phyloP scores from a whole-genome alignment of 2,113 vertebrate species.

The Hemibagrus wyckioides region DNA sequence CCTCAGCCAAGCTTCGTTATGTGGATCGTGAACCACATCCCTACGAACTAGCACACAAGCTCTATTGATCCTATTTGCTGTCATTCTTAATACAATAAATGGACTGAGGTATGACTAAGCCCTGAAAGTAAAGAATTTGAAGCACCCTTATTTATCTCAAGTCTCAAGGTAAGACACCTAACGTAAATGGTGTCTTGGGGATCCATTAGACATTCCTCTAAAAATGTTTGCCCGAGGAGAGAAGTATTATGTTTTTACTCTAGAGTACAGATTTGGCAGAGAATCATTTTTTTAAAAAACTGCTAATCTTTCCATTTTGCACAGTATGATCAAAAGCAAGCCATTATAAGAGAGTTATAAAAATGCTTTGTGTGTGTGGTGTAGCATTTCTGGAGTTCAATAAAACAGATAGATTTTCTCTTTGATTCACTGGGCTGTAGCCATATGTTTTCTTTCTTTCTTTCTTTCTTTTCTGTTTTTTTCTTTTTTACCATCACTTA shows the following conservation, averaged over 20 bases:
- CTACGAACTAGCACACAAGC: too few species aligned
- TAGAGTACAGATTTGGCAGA: constrained; percentile 2
- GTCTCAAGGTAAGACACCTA: background rate
- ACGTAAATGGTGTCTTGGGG: background rate
- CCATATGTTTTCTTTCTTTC: background rate
- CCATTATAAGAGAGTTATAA: constrained; percentile 6
- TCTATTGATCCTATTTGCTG: background rate
- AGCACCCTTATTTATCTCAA: background rate
- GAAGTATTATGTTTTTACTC: constrained; percentile 5
- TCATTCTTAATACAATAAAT: background rate
- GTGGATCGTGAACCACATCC: background rate
- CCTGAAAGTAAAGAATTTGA: background rate
- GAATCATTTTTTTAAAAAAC: constrained; percentile 14
- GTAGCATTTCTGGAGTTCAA: constrained; percentile 8
- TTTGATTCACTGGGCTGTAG: constrained; percentile 1
- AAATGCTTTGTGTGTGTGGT: background rate
- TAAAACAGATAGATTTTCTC: constrained; percentile 17
- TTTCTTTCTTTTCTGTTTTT: background rate
- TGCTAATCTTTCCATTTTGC: constrained; percentile 26
- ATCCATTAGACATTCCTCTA: background rate
- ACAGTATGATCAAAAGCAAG: constrained; percentile 20
- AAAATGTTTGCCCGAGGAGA: background rate
- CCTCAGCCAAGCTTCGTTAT: background rate
- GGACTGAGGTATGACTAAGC: background rate
- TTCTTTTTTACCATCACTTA: background rate